Percentiles rank a stretch among this genome's conserved stretches.
Conservation (phyloP, 2,888 invertebrate genomes). For the Thecocarcelia acutangulata region DNA sequence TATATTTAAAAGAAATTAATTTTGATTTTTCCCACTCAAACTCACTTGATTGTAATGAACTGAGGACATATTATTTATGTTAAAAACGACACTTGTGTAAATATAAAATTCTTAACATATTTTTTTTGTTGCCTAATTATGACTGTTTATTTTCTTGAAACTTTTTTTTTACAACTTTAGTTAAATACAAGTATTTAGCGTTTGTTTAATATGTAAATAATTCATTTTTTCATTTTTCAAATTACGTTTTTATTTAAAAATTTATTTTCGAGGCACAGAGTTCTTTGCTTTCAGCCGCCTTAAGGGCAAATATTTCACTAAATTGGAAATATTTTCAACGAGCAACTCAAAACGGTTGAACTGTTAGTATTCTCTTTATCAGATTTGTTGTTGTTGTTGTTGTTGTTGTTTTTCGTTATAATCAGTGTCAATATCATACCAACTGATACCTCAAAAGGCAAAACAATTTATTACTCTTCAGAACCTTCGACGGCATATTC, state of each 20-base stretch:
- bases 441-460: constrained; percentile 45
- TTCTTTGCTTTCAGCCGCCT: constrained; percentile 51
- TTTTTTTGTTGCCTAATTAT: neutral
- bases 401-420: constrained; percentile 16
- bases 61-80: constrained; percentile 64
- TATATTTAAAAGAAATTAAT: constrained; percentile 16
- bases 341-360: constrained; percentile 42
- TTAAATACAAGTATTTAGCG: neutral
- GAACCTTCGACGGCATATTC: neutral
- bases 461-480: neutral
- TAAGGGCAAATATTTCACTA: constrained; percentile 53
- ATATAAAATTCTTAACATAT: neutral
- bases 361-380: constrained; percentile 27
- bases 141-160: too few species aligned
- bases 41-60: constrained; percentile 71
- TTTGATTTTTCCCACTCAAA: constrained; percentile 45
- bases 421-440: constrained; percentile 65
- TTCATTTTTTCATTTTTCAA: neutral
- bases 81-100: neutral
- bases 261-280: constrained; percentile 30
- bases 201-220: constrained; percentile 5
- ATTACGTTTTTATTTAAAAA: neutral
- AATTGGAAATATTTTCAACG: constrained; percentile 12
- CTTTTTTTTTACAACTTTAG: too few species aligned
- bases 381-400: constrained; percentile 26